Evolutionary conservation across 2,888 invertebrate genomes (phyloP), one percentile per base, ranked within the genome.

Genomic region (Nasonia oneida): DNA sequence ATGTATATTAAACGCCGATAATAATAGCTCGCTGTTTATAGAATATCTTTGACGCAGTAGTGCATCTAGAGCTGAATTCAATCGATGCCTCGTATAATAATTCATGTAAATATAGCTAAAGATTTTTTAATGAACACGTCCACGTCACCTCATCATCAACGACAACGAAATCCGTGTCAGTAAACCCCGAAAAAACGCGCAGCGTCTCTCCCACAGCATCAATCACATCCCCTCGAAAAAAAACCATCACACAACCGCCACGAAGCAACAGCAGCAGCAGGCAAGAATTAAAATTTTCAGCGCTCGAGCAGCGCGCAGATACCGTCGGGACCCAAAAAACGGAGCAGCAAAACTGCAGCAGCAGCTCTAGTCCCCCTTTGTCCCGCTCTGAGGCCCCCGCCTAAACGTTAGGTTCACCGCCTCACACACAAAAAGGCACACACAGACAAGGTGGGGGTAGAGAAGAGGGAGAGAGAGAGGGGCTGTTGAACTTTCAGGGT

Each of bases 401-500:
- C 57, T 61, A 61, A 61, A 61, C 57, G 57, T 61, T 61, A 61
- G 57, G 57, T 61, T 61, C n/a, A 61, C 57, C n/a, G 57, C 57
- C n/a, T 37, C 37, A 4, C 57, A 61, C n/a, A 61, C n/a, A 61
- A 61, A 61, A 61, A 61, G 57, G 57, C 23, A 8, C 6, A 57
- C 6, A 61, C 6, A 8, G 5, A n/a, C 57, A 29, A 67, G 33
- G 67, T 67, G 14, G 37, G 71, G 39, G 39, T 71, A 39, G 14
- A n/a, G 71, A 42, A 71, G 71, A 37, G n/a, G n/a, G 39, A 71
- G 37, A 14, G 82, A 86, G 81, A 76, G 84, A 70, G 85, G 87
- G 91, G 90, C 90, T 90, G 91, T 90, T 91, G 91, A 90, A 93
- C 92, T 93, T 93, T 92, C 93, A 92, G 92, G 93, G 92, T 92